These are phyloP conservation scores for Gadus macrocephalus DNA, from an alignment of 2,113 vertebrate genomes.

Conservation along the genomic window DNA sequence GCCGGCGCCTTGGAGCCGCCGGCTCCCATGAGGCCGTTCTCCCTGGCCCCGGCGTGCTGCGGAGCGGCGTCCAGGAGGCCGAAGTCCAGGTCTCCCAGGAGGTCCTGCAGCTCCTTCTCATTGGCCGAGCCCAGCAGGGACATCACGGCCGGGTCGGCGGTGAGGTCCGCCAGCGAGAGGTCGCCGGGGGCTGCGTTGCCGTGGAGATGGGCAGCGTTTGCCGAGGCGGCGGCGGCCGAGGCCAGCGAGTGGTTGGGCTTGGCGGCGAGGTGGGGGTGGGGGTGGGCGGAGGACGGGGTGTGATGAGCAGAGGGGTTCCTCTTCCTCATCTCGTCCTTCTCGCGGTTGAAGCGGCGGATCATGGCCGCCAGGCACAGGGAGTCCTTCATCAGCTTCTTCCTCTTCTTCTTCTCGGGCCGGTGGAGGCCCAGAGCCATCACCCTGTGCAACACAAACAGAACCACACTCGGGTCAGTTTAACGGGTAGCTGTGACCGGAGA, in stretches of 20 bases:
- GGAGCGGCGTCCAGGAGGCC: slow-evolving; percentile 81
- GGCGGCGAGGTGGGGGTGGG: neutral
- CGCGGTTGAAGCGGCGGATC: slow-evolving; percentile 91
- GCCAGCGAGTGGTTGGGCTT: slow-evolving; percentile 11
- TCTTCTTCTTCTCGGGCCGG: slow-evolving; percentile 95
- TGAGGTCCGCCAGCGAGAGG: slow-evolving; percentile 62
- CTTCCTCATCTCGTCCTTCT: slow-evolving; percentile 91
- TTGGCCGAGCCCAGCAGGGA: slow-evolving; percentile 89
- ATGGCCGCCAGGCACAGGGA: slow-evolving; percentile 90
- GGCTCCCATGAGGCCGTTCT: slow-evolving; percentile 76
- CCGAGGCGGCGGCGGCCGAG: slow-evolving; percentile 60
- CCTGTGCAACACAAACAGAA: slow-evolving; percentile 53
- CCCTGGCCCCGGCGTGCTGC: slow-evolving; percentile 81
- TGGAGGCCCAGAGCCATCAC: slow-evolving; percentile 85
- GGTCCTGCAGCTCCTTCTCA: slow-evolving; percentile 90
- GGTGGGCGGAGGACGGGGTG: too few relatives aligned
- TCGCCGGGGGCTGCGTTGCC: slow-evolving; percentile 62
- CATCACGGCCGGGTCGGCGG: slow-evolving; percentile 83
- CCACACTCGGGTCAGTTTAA: too few relatives aligned
- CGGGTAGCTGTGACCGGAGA: too few relatives aligned
- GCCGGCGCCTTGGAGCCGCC: slow-evolving; percentile 16
- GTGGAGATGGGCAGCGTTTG: slow-evolving; percentile 60
- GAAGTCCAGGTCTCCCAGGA: slow-evolving; percentile 92
- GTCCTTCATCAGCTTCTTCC: slow-evolving; percentile 94
- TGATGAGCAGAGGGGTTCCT: slow-evolving; percentile 62